phyloP scores from a whole-genome alignment of 2,797 vertebrate species.

The Oryzias sinensis region DNA sequence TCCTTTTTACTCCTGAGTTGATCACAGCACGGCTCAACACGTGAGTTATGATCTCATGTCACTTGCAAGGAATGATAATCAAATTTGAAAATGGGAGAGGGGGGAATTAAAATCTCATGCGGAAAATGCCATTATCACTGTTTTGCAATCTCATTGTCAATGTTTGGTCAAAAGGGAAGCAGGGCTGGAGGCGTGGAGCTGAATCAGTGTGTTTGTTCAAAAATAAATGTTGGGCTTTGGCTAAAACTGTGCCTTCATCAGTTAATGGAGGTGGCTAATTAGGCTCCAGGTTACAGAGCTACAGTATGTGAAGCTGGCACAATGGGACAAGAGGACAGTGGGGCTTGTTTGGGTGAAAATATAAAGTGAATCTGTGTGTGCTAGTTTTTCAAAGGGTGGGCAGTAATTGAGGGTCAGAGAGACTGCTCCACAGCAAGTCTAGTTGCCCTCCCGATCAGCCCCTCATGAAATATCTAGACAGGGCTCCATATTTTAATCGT shows the following conservation, averaged over 20 bases:
- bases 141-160: slow-evolving; percentile 55
- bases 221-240: slow-evolving; percentile 68
- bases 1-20: slow-evolving; percentile 38
- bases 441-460: slow-evolving; percentile 65
- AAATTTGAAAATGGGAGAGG: slow-evolving; percentile 41
- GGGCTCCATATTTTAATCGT: slow-evolving; percentile 72
- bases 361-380: slow-evolving; percentile 29
- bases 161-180: slow-evolving; percentile 47
- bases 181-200: slow-evolving; percentile 38
- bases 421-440: slow-evolving; percentile 39
- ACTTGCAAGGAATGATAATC: slow-evolving; percentile 65
- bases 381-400: slow-evolving; percentile 43
- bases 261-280: slow-evolving; percentile 78
- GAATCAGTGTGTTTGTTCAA: slow-evolving; percentile 45
- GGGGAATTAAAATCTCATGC: slow-evolving; percentile 32
- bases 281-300: slow-evolving; percentile 53
- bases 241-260: slow-evolving; percentile 69
- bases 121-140: slow-evolving; percentile 53
- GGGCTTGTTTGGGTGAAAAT: slow-evolving; percentile 38
- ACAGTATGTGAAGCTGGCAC: slow-evolving; percentile 34
- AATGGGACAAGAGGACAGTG: slow-evolving; percentile 13
- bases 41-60: slow-evolving; percentile 59
- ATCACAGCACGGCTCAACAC: slow-evolving; percentile 52
- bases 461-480: slow-evolving; percentile 74
- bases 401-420: slow-evolving; percentile 56